Conservation (phyloP, 2,797 vertebrate species). For the Leptoclinus maculatus region DNA sequence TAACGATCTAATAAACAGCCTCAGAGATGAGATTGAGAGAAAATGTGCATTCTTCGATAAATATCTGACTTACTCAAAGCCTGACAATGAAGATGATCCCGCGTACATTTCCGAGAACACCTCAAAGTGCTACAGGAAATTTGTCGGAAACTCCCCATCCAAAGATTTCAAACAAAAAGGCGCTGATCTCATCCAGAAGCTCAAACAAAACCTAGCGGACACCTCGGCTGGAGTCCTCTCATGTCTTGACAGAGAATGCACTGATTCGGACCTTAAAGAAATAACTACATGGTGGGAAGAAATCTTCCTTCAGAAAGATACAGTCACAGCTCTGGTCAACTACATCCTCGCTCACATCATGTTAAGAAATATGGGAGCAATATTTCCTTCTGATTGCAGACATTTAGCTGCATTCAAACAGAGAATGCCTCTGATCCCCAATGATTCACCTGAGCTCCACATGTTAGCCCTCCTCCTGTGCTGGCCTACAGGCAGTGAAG, state of each 20-base stretch:
- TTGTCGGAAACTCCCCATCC: background rate
- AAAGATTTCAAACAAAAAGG: background rate
- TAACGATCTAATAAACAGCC: background rate
- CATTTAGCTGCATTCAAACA: rapidly evolving
- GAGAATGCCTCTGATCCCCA: background rate
- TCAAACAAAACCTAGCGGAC: background rate
- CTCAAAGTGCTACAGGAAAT: background rate
- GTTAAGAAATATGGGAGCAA: background rate
- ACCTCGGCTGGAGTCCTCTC: background rate
- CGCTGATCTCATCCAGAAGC: background rate
- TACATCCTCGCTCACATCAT: constrained; percentile 20
- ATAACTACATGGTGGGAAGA: constrained; percentile 28
- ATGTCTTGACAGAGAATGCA: background rate
- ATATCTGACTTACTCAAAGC: constrained; percentile 39
- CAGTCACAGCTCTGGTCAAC: rapidly evolving
- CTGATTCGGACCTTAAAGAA: background rate
- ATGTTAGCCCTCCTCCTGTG: constrained; percentile 18
- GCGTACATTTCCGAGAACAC: rapidly evolving
- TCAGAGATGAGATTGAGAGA: constrained; percentile 2
- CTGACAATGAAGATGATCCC: background rate
- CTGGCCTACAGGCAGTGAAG: constrained; percentile 19
- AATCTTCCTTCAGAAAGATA: background rate
- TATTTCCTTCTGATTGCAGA: background rate
- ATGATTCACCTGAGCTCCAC: constrained; percentile 21
- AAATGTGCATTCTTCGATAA: constrained; percentile 2